These are phyloP conservation scores for Nyleta sp. DNA, from an alignment of 2,888 invertebrate species.

Conservation along the genomic window DNA sequence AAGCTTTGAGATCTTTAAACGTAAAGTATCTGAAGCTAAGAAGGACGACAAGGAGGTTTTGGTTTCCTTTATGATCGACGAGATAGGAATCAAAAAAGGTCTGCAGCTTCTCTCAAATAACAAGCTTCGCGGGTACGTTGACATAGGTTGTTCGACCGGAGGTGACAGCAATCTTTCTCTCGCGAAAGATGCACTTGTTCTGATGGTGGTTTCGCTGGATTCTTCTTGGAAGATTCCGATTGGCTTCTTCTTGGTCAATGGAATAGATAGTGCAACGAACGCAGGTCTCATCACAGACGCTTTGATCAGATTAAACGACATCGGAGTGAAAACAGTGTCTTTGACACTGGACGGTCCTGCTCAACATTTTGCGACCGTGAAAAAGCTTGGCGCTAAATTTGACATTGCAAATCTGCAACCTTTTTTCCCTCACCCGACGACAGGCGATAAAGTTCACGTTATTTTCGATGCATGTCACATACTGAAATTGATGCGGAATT, in stretches of 20 bases:
- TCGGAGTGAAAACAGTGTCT: slow-evolving; percentile 37
- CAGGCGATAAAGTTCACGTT: slow-evolving; percentile 12
- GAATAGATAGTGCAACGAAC: slow-evolving; percentile 24
- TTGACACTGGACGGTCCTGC: slow-evolving; percentile 47
- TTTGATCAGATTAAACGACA: slow-evolving; percentile 49
- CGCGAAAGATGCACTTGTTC: slow-evolving; percentile 52
- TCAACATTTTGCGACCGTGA: slow-evolving; percentile 47
- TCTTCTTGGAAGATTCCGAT: slow-evolving; percentile 47
- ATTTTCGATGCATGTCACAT: slow-evolving; percentile 41
- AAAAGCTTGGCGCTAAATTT: slow-evolving; percentile 30
- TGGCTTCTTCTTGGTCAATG: slow-evolving; percentile 35
- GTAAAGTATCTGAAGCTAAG: not conserved
- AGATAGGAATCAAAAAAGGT: slow-evolving; percentile 45
- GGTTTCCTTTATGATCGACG: slow-evolving; percentile 35
- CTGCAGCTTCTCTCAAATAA: slow-evolving; percentile 13
- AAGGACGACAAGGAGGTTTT: slow-evolving; percentile 2
- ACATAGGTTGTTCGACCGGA: slow-evolving; percentile 17
- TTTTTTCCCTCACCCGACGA: slow-evolving; percentile 17
- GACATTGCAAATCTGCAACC: slow-evolving; percentile 15
- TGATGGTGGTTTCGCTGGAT: slow-evolving; percentile 36
- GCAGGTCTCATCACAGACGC: slow-evolving; percentile 19
- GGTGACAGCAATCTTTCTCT: not conserved
- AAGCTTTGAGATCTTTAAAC: slow-evolving; percentile 17
- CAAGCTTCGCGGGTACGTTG: slow-evolving; percentile 20
- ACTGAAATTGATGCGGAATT: slow-evolving; percentile 34